Percentiles rank a stretch among this genome's conserved stretches.
phyloP scores from a whole-genome alignment of 1,140 invertebrate genomes.

The Drosophila prosaltans region DNA sequence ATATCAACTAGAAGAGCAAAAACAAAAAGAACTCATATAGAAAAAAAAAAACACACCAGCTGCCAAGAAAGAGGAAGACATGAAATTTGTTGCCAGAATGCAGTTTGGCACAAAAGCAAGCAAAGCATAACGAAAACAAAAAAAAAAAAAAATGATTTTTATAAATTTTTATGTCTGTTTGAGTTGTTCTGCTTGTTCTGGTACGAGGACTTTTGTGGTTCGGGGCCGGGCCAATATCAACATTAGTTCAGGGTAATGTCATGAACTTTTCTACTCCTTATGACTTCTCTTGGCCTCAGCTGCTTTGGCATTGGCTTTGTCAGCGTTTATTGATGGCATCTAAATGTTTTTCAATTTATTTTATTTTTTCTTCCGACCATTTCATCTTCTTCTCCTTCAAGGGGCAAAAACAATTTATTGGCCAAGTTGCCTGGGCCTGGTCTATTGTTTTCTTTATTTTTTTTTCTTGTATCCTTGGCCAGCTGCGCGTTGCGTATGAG shows the following conservation, averaged over 20 bases:
- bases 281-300: constrained; percentile 61
- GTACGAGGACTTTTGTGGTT: constrained; percentile 25
- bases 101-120: constrained; percentile 48
- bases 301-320: constrained; percentile 68
- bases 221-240: constrained; percentile 63
- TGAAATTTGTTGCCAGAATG: constrained; percentile 59
- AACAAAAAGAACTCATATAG: constrained; percentile 35
- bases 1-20: constrained; percentile 44
- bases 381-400: not conserved
- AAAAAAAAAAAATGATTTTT: constrained; percentile 60
- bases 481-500: constrained; percentile 45
- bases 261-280: constrained; percentile 57
- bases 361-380: constrained; percentile 52
- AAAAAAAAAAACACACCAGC: constrained; percentile 47
- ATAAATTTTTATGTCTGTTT: constrained; percentile 71
- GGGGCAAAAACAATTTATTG: constrained; percentile 66
- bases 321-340: constrained; percentile 80
- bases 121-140: not conserved
- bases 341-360: constrained; percentile 82
- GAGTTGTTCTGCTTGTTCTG: constrained; percentile 49
- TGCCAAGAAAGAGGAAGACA: constrained; percentile 63
- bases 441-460: constrained; percentile 24
- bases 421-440: constrained; percentile 47
- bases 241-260: constrained; percentile 77
- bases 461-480: constrained; percentile 26